Evolutionary conservation across 2,797 vertebrate species (phyloP).

Genomic region (Periparus ater): DNA sequence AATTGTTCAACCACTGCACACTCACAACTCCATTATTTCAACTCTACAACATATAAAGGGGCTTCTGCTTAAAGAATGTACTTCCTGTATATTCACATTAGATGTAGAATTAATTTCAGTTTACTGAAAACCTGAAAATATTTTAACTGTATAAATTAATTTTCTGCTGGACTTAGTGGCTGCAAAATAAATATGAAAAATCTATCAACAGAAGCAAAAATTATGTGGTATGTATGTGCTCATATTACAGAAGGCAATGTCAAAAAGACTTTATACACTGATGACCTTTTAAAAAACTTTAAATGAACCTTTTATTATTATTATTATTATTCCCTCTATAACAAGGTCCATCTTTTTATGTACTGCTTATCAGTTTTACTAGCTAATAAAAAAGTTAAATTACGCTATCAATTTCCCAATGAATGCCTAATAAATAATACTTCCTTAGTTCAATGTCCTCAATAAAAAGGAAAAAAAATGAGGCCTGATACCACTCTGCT

Average conservation of each 20-base stretch:
- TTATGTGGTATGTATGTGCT: not conserved
- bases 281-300: conserved; percentile 45
- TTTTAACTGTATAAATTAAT: not conserved
- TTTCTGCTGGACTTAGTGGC: not conserved
- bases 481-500: not conserved
- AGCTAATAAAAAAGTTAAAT: conserved; percentile 54
- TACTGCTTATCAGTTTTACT: conserved; percentile 57
- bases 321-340: conserved; percentile 18
- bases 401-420: conserved; percentile 40
- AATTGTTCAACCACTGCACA: not conserved
- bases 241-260: not conserved
- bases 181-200: not conserved
- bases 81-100: not conserved
- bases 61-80: not conserved
- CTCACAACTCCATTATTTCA: not conserved
- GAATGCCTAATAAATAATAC: conserved; percentile 52
- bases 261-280: not conserved
- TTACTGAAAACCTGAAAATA: not conserved
- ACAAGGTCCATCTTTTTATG: conserved; percentile 42
- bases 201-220: not conserved
- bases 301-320: conserved; percentile 28
- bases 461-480: not conserved
- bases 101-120: not conserved
- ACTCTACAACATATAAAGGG: not conserved
- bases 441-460: not conserved